Evolutionary conservation across 92 coral and sea anemone species (phyloP), one percentile per base, ranked within the genome.

Genomic region (Scolanthus callimorphus): DNA sequence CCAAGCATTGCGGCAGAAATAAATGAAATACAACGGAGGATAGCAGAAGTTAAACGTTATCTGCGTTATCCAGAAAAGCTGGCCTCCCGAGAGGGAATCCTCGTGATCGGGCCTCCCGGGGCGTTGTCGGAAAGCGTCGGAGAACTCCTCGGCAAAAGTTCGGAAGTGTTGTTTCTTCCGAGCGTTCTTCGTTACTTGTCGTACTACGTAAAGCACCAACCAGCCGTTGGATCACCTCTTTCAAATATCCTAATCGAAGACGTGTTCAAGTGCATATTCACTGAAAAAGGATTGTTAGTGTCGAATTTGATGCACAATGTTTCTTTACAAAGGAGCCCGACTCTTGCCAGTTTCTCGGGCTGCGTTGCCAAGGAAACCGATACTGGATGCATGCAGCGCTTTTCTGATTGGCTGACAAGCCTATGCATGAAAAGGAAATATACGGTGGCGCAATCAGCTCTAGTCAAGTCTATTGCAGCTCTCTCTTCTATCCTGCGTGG

Each of bases 381-480:
- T 21, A 19, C 27, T n/a, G 31, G 19, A 4, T 65, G 71, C 15
- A 23, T 22, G 11, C 15, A 41, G 19, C 45, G 4, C 19, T 27
- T 55, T 55, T 67, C 74, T 55, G 63, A 54, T 54, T 67, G 74
- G 63, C 44, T 67, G 44, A 27, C 55, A 0, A 24, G 3, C 22
- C 17, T 39, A 23, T 67, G 74, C 28, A 39, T 20, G 15, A 52
- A 41, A 2, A 54, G 44, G 27, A 51, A 62, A 30, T 6, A 53
- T 26, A 57, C 66, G 29, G 59, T 70, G 26, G 58, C 19, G 11
- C 84, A 74, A 15, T 56, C 84, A 2, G 51, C 55, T 17, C 59
- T 62, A 4, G 23, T 78, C 0, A 78, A 78, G 26, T 78, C 84
- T 4, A 59, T 78, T 0, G 45, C 63, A 24, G 67, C 69, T 26